phyloP scores from a whole-genome alignment of 2,888 invertebrate species.

The Incurvaria masculella region DNA sequence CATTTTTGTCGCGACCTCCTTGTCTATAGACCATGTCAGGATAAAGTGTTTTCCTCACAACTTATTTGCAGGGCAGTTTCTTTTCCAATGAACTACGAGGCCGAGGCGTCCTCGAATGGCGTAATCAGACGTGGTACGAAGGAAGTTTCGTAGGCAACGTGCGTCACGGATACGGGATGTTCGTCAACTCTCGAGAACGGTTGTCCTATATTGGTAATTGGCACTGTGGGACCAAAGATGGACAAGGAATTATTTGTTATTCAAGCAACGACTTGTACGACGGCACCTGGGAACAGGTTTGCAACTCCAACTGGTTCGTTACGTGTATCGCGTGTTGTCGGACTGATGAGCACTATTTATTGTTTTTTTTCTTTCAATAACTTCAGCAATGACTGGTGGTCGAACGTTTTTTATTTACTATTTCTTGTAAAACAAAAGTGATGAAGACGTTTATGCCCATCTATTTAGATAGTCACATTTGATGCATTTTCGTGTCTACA shows the following conservation, averaged over 20 bases:
- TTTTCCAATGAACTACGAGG: constrained; percentile 53
- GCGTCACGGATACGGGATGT: constrained; percentile 54
- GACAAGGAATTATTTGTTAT: constrained; percentile 36
- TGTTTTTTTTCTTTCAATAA: neutral
- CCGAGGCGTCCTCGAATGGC: constrained; percentile 52
- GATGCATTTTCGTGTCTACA: too few relatives aligned
- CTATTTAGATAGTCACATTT: too few relatives aligned
- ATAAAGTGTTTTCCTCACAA: too few relatives aligned
- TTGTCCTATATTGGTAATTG: constrained; percentile 44
- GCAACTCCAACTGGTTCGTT: constrained; percentile 15
- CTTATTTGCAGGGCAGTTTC: constrained; percentile 58
- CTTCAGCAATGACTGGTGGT: neutral
- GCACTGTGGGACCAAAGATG: constrained; percentile 46
- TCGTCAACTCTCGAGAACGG: constrained; percentile 38
- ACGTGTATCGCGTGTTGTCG: neutral
- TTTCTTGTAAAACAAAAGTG: too few relatives aligned
- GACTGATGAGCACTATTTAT: neutral
- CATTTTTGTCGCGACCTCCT: too few relatives aligned
- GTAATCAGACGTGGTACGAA: constrained; percentile 55
- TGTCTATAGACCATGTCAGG: too few relatives aligned
- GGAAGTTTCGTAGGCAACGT: constrained; percentile 56
- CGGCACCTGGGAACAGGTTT: constrained; percentile 39
- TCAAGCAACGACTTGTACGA: constrained; percentile 34
- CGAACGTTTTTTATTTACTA: constrained; percentile 2
- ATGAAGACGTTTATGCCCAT: too few relatives aligned